A percentile compares a stretch with the other conserved stretches of the same genome.
Evolutionary conservation across 2,888 invertebrate species (phyloP).

Genomic region (Thecocarcelia acutangulata): DNA sequence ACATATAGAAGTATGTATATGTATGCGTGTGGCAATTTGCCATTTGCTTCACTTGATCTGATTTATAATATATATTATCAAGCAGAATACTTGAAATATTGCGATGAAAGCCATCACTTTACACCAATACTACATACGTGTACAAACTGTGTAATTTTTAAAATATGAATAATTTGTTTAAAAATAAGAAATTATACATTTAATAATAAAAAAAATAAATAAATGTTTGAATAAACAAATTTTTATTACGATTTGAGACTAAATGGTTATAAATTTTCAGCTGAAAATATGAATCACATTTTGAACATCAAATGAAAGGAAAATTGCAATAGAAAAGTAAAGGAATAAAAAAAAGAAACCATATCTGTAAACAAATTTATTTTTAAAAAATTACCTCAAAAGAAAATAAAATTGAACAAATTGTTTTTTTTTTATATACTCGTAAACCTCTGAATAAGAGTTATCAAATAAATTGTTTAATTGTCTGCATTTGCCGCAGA

Average conservation of each 20-base stretch:
- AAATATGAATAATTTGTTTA: conserved; percentile 27
- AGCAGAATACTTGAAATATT: neutral
- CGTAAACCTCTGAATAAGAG: no score
- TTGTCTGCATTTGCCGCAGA: no score
- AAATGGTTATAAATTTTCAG: conserved; percentile 25
- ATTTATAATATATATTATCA: neutral
- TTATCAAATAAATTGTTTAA: no score
- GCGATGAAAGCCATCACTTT: neutral
- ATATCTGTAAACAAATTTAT: conserved; percentile 7
- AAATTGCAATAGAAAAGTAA: neutral
- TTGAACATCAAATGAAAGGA: neutral
- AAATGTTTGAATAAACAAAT: conserved; percentile 3
- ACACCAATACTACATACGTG: no score
- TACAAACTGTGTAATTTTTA: conserved; percentile 2
- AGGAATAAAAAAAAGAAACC: conserved; percentile 5
- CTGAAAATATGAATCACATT: conserved; percentile 30
- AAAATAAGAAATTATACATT: conserved; percentile 24
- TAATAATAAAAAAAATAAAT: no score
- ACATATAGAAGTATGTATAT: no score
- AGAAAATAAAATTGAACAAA: neutral
- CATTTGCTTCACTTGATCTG: neutral
- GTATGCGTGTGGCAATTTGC: no score
- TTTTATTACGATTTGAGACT: conserved; percentile 6
- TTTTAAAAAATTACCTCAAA: conserved; percentile 40
- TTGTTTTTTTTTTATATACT: no score